Base-by-base conservation (phyloP, 2,797 vertebrate species). In the Gymnocypris eckloni region DNA sequence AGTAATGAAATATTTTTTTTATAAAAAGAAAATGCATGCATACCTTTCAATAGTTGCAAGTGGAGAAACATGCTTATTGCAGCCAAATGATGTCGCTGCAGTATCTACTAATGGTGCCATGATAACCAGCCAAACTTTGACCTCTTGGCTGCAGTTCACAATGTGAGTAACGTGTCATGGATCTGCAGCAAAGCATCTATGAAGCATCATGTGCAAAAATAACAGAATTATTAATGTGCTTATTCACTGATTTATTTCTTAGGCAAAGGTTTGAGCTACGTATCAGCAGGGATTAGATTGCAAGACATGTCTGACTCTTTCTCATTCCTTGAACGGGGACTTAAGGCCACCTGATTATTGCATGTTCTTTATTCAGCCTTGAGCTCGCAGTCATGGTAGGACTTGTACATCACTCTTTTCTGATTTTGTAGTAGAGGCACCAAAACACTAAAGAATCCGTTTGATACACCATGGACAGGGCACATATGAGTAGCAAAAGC, bases 401-500 rank as follows among this genome's bases (percentile, higher is more conserved):
- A 85, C 61, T 71, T 85, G 50, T 71, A 79, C 66, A 79, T 84
- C 76, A 39, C 52, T 71, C 52, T 73, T 56, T 85, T 85, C 76
- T 75, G 56, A 86, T 81, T 86, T 67, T 73, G 56, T 80, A 81
- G 75, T 81, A 80, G 84, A 81, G 69, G 56, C 70, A 85, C 76
- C 48, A 15, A 85, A 85, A 71, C 66, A 81, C 78, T 80, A 85
- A 85, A 85, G 77, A 85, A 86, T 81, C 84, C 4, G 69, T 75
- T 81, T 81, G 77, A 81, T 81, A 73, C 67, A 75, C 69, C 54
- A 80, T 12, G 78, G 77, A 86, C 77, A 81, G 37, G 78, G 45
- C 78, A 81, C 69, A 81, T 66, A 80, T 80, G 61, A 67, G 82
- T 54, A 79, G 75, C 64, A 69, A 78, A 43, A 59, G 61, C 45